phyloP scores from a whole-genome alignment of 35 echinoderm and acorn worm species.

The Heliocidaris erythrogramma region DNA sequence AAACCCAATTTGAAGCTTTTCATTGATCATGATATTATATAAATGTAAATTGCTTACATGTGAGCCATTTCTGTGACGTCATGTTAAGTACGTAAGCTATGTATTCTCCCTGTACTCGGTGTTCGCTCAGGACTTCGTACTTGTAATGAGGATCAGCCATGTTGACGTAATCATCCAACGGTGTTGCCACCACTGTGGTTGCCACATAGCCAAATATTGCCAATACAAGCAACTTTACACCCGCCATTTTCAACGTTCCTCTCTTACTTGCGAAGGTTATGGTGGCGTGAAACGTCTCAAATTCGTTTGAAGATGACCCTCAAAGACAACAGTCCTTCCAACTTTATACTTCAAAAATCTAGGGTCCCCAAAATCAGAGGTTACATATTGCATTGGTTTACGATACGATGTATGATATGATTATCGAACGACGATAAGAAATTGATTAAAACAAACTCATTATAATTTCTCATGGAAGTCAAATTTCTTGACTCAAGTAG shows the following conservation, averaged over 20 bases:
- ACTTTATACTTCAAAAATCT: too few relatives aligned
- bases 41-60: conserved; percentile 48
- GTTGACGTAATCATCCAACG: conserved; percentile 56
- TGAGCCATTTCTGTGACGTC: conserved; percentile 89
- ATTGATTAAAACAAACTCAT: too few relatives aligned
- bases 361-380: background rate
- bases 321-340: background rate
- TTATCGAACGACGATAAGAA: too few relatives aligned
- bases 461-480: too few relatives aligned
- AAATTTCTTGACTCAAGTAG: too few relatives aligned
- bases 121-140: conserved; percentile 39
- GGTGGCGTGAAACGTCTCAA: background rate
- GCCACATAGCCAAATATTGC: background rate
- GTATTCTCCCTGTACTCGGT: conserved; percentile 60
- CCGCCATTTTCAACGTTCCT: background rate
- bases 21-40: too few relatives aligned
- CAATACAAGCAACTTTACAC: background rate
- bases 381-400: background rate
- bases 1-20: too few relatives aligned
- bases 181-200: conserved; percentile 1
- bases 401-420: background rate
- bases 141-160: conserved; percentile 41
- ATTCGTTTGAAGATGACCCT: background rate
- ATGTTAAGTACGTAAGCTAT: conserved; percentile 81
- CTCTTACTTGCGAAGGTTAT: background rate